phyloP scores from a whole-genome alignment of 1,140 invertebrate genomes.

The Physella acuta region DNA sequence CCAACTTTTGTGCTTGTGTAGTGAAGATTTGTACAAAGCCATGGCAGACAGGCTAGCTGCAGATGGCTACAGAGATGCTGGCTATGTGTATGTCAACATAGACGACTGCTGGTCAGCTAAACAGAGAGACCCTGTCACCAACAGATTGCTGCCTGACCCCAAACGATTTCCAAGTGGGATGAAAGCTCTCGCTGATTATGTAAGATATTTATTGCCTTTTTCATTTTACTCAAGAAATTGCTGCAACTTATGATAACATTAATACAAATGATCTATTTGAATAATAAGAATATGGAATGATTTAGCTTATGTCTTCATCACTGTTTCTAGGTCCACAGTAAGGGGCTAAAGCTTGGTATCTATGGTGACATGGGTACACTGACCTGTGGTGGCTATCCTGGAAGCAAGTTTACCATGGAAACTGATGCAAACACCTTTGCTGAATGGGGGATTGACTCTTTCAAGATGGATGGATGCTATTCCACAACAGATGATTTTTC shows the following conservation, averaged over 20 bases:
- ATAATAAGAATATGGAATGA: no score
- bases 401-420: slow-evolving; percentile 82
- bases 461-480: slow-evolving; percentile 95
- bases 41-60: slow-evolving; percentile 89
- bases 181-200: slow-evolving; percentile 85
- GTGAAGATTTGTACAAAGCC: slow-evolving; percentile 86
- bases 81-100: slow-evolving; percentile 92
- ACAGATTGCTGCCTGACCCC: slow-evolving; percentile 80
- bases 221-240: no score
- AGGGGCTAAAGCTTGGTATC: slow-evolving; percentile 95
- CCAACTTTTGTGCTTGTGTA: no score
- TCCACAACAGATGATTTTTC: slow-evolving; percentile 54
- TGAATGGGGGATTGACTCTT: slow-evolving; percentile 93
- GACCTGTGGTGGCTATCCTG: slow-evolving; percentile 91
- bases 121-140: slow-evolving; percentile 70
- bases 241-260: no score
- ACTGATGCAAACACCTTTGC: slow-evolving; percentile 88
- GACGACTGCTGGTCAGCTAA: slow-evolving; percentile 95
- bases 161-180: slow-evolving; percentile 89
- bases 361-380: slow-evolving; percentile 95
- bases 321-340: slow-evolving; percentile 78
- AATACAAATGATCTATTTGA: no score
- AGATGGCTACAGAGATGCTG: slow-evolving; percentile 85
- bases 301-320: no score
- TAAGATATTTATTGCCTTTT: no score